These are phyloP conservation scores for Drosophila rhopaloa DNA, from an alignment of 1,140 invertebrate genomes.

Conservation along the genomic window DNA sequence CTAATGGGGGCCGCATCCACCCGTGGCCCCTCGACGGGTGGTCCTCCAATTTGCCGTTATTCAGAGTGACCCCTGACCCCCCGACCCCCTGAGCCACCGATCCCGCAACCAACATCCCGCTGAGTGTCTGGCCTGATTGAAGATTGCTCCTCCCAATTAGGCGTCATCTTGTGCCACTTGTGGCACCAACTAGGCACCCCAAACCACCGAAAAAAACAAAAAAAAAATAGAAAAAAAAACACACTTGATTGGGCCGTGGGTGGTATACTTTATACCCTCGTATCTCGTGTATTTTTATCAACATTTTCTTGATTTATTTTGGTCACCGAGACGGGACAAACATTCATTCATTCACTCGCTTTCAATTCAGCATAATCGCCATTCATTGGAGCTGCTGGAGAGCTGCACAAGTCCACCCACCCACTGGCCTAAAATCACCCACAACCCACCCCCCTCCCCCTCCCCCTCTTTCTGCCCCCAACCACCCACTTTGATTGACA, in stretches of 20 bases:
- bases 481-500: background rate
- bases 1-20: slow-evolving; percentile 23
- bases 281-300: slow-evolving; percentile 1
- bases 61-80: slow-evolving; percentile 9
- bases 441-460: background rate
- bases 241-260: slow-evolving; percentile 21
- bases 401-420: slow-evolving; percentile 34
- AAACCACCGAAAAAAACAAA: background rate
- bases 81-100: background rate
- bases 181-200: slow-evolving; percentile 14
- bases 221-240: background rate
- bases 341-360: slow-evolving; percentile 19
- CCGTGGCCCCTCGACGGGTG: slow-evolving; percentile 13
- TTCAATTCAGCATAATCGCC: slow-evolving; percentile 21
- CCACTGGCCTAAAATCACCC: background rate
- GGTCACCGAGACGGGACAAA: slow-evolving; percentile 3
- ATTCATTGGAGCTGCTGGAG: slow-evolving; percentile 25
- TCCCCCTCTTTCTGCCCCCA: too few relatives aligned
- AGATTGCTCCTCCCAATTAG: slow-evolving; percentile 39
- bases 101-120: slow-evolving; percentile 6
- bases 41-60: slow-evolving; percentile 44
- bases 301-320: slow-evolving; percentile 37
- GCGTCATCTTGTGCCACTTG: slow-evolving; percentile 27
- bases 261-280: background rate
- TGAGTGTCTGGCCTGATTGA: slow-evolving; percentile 39